Percentiles rank a stretch among this genome's conserved stretches.
phyloP scores from a whole-genome alignment of 1,140 invertebrate genomes.

The Platyscapa corneri region DNA sequence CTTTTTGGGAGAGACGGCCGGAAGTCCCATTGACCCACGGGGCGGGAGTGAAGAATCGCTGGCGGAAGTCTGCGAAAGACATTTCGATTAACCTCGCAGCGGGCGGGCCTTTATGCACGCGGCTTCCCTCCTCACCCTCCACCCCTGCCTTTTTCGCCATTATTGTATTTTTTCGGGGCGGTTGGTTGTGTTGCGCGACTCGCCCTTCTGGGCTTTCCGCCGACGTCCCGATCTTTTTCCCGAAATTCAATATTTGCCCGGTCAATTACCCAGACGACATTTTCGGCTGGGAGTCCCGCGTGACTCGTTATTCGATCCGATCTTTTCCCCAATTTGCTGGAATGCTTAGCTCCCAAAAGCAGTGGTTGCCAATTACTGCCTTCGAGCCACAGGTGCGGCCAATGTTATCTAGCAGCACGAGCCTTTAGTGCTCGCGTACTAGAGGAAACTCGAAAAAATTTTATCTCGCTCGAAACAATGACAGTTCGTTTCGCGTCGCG shows the following conservation, averaged over 20 bases:
- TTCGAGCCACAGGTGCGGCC: too few species aligned
- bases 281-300: too few species aligned
- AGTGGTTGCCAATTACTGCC: too few species aligned
- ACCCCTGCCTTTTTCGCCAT: neutral
- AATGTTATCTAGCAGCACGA: too few species aligned
- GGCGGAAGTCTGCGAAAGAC: conserved; percentile 68
- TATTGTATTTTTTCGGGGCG: neutral
- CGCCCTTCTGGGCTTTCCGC: neutral
- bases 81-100: conserved; percentile 72
- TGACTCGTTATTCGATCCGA: too few species aligned
- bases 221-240: too few species aligned
- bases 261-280: neutral
- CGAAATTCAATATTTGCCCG: neutral
- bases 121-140: neutral
- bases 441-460: too few species aligned
- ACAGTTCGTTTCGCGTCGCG: too few species aligned
- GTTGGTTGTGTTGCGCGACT: neutral
- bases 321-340: too few species aligned
- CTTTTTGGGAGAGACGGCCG: conserved; percentile 36
- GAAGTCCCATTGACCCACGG: conserved; percentile 56
- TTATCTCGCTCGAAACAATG: too few species aligned
- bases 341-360: too few species aligned
- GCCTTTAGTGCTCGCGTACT: too few species aligned
- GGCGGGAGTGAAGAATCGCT: conserved; percentile 52
- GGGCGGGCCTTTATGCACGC: conserved; percentile 25